Conservation (phyloP, 2,888 invertebrate genomes). For the Seladonia tumulorum region DNA sequence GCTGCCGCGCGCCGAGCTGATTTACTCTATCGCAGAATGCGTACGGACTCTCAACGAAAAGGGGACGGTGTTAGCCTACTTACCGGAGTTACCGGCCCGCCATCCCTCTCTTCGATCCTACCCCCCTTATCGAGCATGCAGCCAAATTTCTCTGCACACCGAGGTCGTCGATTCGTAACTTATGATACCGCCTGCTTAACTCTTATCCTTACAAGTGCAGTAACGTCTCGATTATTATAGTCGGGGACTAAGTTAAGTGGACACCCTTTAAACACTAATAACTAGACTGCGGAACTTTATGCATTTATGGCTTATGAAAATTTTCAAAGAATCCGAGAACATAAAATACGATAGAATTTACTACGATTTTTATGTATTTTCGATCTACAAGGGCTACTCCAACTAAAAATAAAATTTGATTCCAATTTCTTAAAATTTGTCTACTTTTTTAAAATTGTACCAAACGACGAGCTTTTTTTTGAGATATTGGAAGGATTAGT, state of each 20-base stretch:
- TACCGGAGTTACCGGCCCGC: constrained; percentile 17
- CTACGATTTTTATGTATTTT: no score
- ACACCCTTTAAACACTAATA: background rate
- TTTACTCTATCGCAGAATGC: constrained; percentile 61
- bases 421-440: no score
- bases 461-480: background rate
- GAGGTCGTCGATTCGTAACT: constrained; percentile 3
- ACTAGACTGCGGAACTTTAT: no score
- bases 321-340: no score
- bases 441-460: background rate
- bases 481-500: background rate
- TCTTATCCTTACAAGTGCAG: background rate
- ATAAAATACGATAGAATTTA: no score
- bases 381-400: no score
- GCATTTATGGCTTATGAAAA: no score
- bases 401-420: no score
- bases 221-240: background rate
- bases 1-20: constrained; percentile 34
- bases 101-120: background rate
- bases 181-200: background rate
- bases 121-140: background rate
- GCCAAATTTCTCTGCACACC: background rate
- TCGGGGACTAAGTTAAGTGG: background rate
- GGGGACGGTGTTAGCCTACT: constrained; percentile 47
- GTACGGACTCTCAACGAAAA: constrained; percentile 45